Percentiles rank a stretch among this genome's conserved stretches.
These are phyloP conservation scores for Prinia subflava DNA, from an alignment of 2,113 vertebrate genomes.

Conservation along the genomic window DNA sequence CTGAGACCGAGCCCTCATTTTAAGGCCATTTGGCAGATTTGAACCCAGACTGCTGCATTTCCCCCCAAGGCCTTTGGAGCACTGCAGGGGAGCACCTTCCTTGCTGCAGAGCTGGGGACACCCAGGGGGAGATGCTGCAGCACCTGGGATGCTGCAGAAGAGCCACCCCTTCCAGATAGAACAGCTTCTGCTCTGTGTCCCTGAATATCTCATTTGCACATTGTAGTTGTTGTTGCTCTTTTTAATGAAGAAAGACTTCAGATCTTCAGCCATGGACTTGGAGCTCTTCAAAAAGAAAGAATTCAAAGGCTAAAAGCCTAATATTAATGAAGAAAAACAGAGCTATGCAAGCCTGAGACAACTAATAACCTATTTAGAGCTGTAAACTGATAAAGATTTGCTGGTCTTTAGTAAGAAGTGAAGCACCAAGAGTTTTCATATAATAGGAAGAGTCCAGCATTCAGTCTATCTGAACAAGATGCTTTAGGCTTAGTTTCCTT, in stretches of 20 bases:
- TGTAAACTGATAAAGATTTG: not conserved
- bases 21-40: not conserved
- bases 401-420: not conserved
- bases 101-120: not conserved
- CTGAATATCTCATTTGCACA: not conserved
- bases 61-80: not conserved
- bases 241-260: conserved; percentile 33
- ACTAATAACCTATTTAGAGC: conserved; percentile 20
- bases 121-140: not conserved
- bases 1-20: not conserved
- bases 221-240: not conserved
- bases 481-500: conserved; percentile 34
- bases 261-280: not conserved
- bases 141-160: not conserved
- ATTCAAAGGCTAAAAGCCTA: conserved; percentile 30
- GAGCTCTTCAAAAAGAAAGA: conserved; percentile 16
- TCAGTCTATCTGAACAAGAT: not conserved
- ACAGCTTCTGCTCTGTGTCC: not conserved
- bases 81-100: not conserved
- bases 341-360: not conserved
- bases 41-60: not conserved
- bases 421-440: not conserved
- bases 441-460: conserved; percentile 23
- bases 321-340: conserved; percentile 56
- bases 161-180: not conserved